A percentile compares a stretch with the other conserved stretches of the same genome.
These are phyloP conservation scores for Sphenodon punctatus DNA, from an alignment of 2,797 vertebrate genomes.

Conservation along the genomic window DNA sequence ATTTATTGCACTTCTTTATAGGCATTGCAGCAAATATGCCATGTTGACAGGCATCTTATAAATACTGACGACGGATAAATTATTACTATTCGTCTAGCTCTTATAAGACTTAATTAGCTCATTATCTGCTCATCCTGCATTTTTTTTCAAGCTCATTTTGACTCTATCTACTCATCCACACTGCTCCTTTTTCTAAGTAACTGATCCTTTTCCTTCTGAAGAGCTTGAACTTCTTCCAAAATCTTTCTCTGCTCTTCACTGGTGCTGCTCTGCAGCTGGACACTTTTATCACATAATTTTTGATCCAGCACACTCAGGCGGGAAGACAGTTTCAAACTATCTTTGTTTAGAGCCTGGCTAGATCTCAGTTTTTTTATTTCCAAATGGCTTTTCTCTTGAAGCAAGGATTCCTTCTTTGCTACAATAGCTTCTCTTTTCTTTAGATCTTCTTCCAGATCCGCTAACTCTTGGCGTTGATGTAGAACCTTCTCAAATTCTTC, in stretches of 20 bases:
- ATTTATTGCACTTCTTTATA: background rate
- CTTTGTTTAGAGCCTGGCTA: constrained; percentile 86
- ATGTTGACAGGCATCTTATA: background rate
- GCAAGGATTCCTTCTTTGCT: constrained; percentile 80
- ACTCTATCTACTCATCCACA: constrained; percentile 80
- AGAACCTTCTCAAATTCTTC: constrained; percentile 87
- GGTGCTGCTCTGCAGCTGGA: constrained; percentile 58
- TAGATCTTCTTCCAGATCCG: constrained; percentile 85
- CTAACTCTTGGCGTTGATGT: constrained; percentile 80
- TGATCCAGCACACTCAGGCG: constrained; percentile 82
- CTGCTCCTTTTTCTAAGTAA: constrained; percentile 79
- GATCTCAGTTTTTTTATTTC: constrained; percentile 85
- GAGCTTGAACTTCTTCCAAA: constrained; percentile 75
- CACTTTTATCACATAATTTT: constrained; percentile 77
- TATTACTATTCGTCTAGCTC: too few relatives aligned
- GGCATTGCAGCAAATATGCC: too few relatives aligned
- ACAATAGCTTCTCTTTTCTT: constrained; percentile 84
- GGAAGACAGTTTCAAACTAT: constrained; percentile 82
- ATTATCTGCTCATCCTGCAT: too few relatives aligned
- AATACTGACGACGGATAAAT: too few relatives aligned
- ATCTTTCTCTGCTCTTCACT: constrained; percentile 70
- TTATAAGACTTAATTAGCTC: too few relatives aligned
- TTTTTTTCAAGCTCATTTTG: too few relatives aligned
- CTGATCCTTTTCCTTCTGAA: constrained; percentile 78
- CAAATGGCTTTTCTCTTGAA: constrained; percentile 83